Conservation (phyloP, 2,888 invertebrate species). For the Sphaeridia pumilis region DNA sequence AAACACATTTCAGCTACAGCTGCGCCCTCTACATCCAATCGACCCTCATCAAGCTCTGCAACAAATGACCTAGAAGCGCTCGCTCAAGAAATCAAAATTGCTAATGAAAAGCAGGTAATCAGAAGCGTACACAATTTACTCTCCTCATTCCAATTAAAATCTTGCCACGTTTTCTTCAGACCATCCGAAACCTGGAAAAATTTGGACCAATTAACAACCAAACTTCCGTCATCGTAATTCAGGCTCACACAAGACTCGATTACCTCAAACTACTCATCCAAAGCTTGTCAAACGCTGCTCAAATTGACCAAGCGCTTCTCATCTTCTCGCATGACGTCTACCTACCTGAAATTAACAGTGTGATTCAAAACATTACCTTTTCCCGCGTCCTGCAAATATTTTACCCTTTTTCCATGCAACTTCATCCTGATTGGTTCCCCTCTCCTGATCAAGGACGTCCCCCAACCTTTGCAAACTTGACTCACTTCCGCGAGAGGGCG, state of each 20-base stretch:
- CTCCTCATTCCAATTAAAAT: no score
- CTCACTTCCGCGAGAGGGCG: no score
- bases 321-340: slow-evolving; percentile 95
- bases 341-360: slow-evolving; percentile 78
- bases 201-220: slow-evolving; percentile 78
- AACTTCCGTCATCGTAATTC: slow-evolving; percentile 65
- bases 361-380: slow-evolving; percentile 86
- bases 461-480: no score
- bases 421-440: slow-evolving; percentile 82
- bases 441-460: no score
- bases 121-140: no score
- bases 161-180: no score
- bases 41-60: no score
- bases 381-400: slow-evolving; percentile 95
- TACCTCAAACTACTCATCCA: slow-evolving; percentile 91
- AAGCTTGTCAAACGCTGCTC: slow-evolving; percentile 76
- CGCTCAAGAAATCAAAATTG: slow-evolving; percentile 24
- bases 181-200: slow-evolving; percentile 73
- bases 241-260: slow-evolving; percentile 88
- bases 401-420: slow-evolving; percentile 91
- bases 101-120: slow-evolving; percentile 33
- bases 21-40: no score
- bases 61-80: slow-evolving; percentile 31
- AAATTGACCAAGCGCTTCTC: slow-evolving; percentile 75
- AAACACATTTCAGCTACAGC: no score